Conservation (phyloP, 2,888 invertebrate species). For the Lasius fuliginosus region DNA sequence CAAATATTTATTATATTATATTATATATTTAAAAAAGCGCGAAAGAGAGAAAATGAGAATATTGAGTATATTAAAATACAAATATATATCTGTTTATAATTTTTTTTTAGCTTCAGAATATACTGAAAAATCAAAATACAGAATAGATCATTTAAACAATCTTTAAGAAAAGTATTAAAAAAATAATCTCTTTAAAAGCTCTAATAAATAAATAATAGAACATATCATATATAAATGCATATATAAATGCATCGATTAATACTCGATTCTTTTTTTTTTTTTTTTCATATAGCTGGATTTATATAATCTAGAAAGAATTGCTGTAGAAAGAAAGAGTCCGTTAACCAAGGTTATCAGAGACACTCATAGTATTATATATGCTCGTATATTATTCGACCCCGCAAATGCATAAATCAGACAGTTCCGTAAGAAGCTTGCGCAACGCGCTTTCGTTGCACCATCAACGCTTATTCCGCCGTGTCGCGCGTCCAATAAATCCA, state of each 20-base stretch:
- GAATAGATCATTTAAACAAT: background rate
- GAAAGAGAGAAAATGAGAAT: too few relatives aligned
- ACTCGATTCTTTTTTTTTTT: background rate
- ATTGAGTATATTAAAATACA: too few relatives aligned
- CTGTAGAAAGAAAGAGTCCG: background rate
- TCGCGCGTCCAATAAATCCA: constrained; percentile 12
- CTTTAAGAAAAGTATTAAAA: background rate
- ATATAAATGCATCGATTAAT: background rate
- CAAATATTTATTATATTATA: too few relatives aligned
- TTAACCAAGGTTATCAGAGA: constrained; percentile 32
- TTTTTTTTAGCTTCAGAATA: background rate
- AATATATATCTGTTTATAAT: background rate
- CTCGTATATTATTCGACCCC: background rate
- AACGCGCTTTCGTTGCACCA: constrained; percentile 37
- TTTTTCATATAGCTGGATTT: background rate
- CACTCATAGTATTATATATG: background rate
- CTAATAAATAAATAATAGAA: background rate
- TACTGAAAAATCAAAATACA: background rate
- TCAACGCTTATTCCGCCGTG: constrained; percentile 26
- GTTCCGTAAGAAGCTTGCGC: constrained; percentile 35
- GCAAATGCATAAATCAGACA: constrained; percentile 31
- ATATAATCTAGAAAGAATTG: background rate
- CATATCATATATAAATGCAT: background rate
- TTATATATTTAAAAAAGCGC: too few relatives aligned
- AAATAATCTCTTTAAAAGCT: background rate